phyloP scores from a whole-genome alignment of 2,113 vertebrate genomes.

The Cyprinodon tularosa region DNA sequence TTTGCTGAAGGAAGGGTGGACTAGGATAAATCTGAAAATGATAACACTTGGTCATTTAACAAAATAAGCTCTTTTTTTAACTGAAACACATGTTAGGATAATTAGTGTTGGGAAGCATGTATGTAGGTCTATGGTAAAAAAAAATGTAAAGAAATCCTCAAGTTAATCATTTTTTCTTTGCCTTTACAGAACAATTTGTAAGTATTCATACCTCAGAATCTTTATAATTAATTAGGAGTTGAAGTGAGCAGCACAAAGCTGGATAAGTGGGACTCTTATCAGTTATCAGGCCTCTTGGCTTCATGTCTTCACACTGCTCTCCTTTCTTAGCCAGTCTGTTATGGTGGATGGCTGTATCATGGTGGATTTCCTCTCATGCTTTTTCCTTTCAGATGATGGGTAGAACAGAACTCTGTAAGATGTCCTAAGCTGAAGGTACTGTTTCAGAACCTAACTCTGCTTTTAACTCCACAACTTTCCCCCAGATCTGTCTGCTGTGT shows the following conservation, averaged over 20 bases:
- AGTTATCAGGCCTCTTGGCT: background rate
- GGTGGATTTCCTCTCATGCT: too few relatives aligned
- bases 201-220: background rate
- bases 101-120: too few relatives aligned
- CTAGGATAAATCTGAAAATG: conserved; percentile 29
- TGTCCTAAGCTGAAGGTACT: too few relatives aligned
- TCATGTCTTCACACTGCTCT: background rate
- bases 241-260: background rate
- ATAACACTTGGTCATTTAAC: conserved; percentile 28
- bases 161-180: background rate
- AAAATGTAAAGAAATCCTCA: too few relatives aligned
- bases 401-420: too few relatives aligned
- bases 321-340: background rate
- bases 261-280: background rate
- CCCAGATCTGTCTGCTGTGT: too few relatives aligned
- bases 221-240: background rate
- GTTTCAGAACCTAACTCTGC: too few relatives aligned
- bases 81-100: conserved; percentile 10
- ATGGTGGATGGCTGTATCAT: too few relatives aligned
- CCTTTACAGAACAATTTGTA: background rate
- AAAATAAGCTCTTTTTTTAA: conserved; percentile 27
- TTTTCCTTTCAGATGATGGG: too few relatives aligned
- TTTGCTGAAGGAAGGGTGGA: conserved; percentile 33
- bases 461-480: too few relatives aligned
- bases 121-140: too few relatives aligned